These are phyloP conservation scores for Sipha maydis DNA, from an alignment of 2,888 invertebrate species.

Conservation along the genomic window DNA sequence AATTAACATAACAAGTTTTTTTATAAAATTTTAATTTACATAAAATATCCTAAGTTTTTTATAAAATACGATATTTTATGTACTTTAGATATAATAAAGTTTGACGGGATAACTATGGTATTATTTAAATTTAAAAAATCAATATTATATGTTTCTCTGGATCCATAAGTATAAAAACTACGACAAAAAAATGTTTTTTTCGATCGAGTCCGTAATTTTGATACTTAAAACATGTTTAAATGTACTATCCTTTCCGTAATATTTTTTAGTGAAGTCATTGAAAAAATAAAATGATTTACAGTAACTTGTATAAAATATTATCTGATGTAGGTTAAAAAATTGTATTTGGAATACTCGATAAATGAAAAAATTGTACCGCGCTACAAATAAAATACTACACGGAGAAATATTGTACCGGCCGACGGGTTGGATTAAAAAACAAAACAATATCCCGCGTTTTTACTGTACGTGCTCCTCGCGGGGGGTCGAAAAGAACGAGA, in stretches of 20 bases:
- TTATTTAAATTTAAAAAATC: background rate
- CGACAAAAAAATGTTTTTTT: background rate
- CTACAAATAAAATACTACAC: no score
- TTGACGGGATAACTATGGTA: background rate
- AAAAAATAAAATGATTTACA: background rate
- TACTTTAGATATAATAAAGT: background rate
- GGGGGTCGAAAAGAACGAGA: background rate
- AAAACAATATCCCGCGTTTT: background rate
- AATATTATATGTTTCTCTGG: background rate
- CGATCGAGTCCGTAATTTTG: background rate
- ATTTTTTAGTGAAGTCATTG: no score
- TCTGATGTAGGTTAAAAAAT: no score
- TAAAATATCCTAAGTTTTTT: no score
- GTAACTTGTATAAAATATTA: background rate
- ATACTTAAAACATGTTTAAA: no score
- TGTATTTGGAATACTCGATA: no score
- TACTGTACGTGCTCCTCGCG: background rate
- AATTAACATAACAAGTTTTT: slow-evolving; percentile 38
- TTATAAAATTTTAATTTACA: no score
- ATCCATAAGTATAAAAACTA: background rate
- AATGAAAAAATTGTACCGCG: no score
- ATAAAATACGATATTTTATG: background rate
- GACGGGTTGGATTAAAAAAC: no score
- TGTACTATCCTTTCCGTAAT: background rate
- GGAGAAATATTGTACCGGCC: no score